These are phyloP conservation scores for Lepidurus apus DNA, from an alignment of 1,140 invertebrate genomes.

Conservation along the genomic window DNA sequence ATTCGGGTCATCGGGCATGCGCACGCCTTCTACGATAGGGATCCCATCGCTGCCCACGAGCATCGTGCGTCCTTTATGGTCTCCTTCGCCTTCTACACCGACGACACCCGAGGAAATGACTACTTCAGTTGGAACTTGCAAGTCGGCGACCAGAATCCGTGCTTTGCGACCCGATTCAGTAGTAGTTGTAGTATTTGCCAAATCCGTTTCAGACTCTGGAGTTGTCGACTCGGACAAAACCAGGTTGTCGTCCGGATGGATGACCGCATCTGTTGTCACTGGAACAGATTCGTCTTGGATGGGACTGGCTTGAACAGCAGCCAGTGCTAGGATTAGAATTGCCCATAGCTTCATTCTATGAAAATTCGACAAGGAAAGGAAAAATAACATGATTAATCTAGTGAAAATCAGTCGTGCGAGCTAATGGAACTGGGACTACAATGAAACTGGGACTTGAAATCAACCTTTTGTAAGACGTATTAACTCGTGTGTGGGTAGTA, in stretches of 20 bases:
- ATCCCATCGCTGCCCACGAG: slow-evolving; percentile 62
- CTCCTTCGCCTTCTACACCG: slow-evolving; percentile 18
- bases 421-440: background rate
- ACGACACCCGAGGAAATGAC: slow-evolving; percentile 12
- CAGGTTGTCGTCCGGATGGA: slow-evolving; percentile 33
- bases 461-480: background rate
- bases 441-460: background rate
- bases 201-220: background rate
- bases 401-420: background rate
- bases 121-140: slow-evolving; percentile 28
- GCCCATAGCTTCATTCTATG: slow-evolving; percentile 7
- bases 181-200: background rate
- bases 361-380: background rate
- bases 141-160: background rate
- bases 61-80: slow-evolving; percentile 49
- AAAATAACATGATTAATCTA: background rate
- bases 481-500: background rate
- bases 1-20: slow-evolving; percentile 72
- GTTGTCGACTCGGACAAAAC: slow-evolving; percentile 22
- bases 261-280: slow-evolving; percentile 20
- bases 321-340: background rate
- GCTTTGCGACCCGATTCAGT: background rate
- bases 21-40: slow-evolving; percentile 69
- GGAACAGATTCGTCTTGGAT: background rate
- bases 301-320: background rate